phyloP scores from a whole-genome alignment of 2,888 invertebrate species.

The Temnothorax unifasciatus region DNA sequence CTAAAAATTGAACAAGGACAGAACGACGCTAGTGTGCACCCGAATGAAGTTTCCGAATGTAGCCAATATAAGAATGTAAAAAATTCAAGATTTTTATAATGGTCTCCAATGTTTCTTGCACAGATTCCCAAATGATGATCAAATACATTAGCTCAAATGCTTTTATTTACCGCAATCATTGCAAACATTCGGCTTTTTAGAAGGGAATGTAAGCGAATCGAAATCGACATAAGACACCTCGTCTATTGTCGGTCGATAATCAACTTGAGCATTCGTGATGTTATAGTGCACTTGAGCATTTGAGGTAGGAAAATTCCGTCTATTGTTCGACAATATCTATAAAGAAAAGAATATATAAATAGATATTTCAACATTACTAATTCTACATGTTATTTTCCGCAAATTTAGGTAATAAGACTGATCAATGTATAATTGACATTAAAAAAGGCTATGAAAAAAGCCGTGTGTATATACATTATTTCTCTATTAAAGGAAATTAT shows the following conservation, averaged over 20 bases:
- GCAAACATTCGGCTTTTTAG: constrained; percentile 79
- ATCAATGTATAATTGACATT: neutral
- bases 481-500: neutral
- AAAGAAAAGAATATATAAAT: neutral
- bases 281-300: constrained; percentile 78
- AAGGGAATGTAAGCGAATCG: constrained; percentile 66
- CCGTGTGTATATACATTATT: neutral
- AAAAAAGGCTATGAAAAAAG: neutral
- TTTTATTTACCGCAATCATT: constrained; percentile 82
- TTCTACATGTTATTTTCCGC: neutral
- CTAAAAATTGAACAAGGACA: too few relatives aligned
- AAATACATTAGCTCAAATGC: constrained; percentile 2
- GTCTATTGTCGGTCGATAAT: constrained; percentile 63
- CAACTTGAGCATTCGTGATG: constrained; percentile 68
- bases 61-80: neutral
- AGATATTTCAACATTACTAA: neutral
- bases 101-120: neutral
- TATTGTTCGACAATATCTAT: constrained; percentile 62
- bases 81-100: neutral
- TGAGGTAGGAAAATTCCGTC: constrained; percentile 69
- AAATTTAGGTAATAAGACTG: neutral
- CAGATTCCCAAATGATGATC: neutral
- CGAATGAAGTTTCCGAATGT: too few relatives aligned
- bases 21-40: too few relatives aligned
- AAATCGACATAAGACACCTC: constrained; percentile 77